Conservation (phyloP, 2,113 vertebrate species). For the Megaceryle torquata region DNA sequence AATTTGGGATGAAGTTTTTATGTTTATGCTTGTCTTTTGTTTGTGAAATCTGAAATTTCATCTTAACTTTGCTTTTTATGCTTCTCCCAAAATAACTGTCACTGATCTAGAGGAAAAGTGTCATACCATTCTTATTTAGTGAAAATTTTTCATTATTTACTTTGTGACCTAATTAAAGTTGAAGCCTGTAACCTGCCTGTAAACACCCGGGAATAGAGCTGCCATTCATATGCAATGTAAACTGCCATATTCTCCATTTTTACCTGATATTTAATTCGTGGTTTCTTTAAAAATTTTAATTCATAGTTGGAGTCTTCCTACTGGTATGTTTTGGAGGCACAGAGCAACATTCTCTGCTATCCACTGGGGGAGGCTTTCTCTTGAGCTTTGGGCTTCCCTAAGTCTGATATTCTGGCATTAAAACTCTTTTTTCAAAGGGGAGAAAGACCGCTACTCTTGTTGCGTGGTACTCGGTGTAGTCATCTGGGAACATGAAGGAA, state of each 20-base stretch:
- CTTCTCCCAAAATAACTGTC: not conserved
- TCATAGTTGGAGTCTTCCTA: not conserved
- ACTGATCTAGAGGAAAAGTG: conserved; percentile 2
- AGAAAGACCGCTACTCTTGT: not conserved
- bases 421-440: not conserved
- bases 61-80: conserved; percentile 30
- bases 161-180: not conserved
- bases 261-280: not conserved
- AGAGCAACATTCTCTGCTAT: not conserved
- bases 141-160: conserved; percentile 2
- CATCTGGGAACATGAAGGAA: not conserved
- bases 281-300: not conserved
- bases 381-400: not conserved
- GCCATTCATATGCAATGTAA: not conserved
- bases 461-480: not conserved
- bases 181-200: not conserved
- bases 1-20: not conserved
- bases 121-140: not conserved
- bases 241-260: not conserved
- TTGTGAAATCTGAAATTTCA: not conserved
- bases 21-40: not conserved
- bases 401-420: not conserved
- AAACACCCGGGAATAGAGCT: not conserved
- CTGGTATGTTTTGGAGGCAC: not conserved
- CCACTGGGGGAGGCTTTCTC: not conserved